phyloP scores from a whole-genome alignment of 2,797 vertebrate genomes.

The Cyclopterus lumpus region DNA sequence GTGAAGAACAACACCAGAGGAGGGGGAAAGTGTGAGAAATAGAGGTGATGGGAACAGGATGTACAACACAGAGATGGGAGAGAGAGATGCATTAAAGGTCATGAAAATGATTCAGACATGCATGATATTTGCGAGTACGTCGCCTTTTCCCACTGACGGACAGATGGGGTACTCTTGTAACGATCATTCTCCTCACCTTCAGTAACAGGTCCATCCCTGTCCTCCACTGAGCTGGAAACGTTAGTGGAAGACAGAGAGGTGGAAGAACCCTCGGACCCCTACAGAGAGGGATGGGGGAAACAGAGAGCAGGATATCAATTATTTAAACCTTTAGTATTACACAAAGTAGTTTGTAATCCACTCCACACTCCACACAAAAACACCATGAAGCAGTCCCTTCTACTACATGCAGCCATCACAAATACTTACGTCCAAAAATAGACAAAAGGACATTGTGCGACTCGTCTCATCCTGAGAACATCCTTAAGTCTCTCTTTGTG shows the following conservation, averaged over 20 bases:
- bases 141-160: slow-evolving; percentile 5
- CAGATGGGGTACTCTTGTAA: slow-evolving; percentile 7
- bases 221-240: slow-evolving; percentile 91
- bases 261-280: slow-evolving; percentile 87
- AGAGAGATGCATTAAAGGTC: slow-evolving; percentile 46
- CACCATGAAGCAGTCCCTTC: neutral
- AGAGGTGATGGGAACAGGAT: slow-evolving; percentile 15
- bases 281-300: slow-evolving; percentile 38
- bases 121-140: slow-evolving; percentile 47
- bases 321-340: neutral
- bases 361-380: slow-evolving; percentile 1
- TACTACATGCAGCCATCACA: slow-evolving; percentile 1
- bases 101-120: slow-evolving; percentile 51
- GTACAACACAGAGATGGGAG: slow-evolving; percentile 27
- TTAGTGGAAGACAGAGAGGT: slow-evolving; percentile 92
- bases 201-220: slow-evolving; percentile 82
- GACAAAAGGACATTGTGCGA: slow-evolving; percentile 17
- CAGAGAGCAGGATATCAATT: neutral
- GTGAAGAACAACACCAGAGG: slow-evolving; percentile 1
- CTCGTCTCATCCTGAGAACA: slow-evolving; percentile 29
- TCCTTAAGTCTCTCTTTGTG: slow-evolving; percentile 39
- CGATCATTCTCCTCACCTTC: slow-evolving; percentile 86
- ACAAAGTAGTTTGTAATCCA: slow-evolving; percentile 16
- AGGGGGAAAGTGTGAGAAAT: slow-evolving; percentile 10
- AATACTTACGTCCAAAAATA: slow-evolving; percentile 23